Conservation (phyloP, 2,888 invertebrate species). For the Pycnomerus fuliginosus region DNA sequence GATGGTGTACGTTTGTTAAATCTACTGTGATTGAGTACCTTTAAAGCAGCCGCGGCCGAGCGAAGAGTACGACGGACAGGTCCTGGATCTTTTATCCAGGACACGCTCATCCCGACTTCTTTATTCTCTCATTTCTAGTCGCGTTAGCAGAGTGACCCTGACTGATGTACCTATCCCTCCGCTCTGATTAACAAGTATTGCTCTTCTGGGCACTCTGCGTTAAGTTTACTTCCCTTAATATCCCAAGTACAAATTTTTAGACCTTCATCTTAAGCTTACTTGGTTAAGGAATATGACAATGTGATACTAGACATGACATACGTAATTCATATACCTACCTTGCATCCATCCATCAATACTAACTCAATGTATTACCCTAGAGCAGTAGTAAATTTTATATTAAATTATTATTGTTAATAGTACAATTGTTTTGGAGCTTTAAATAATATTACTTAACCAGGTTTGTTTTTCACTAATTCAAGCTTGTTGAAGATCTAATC, state of each 20-base stretch:
- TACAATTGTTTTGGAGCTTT: constrained; percentile 20
- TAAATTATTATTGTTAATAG: constrained; percentile 16
- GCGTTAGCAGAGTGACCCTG: constrained; percentile 48
- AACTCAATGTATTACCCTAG: constrained; percentile 13
- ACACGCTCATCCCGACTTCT: constrained; percentile 45
- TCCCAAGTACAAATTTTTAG: constrained; percentile 25
- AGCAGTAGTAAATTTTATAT: constrained; percentile 19
- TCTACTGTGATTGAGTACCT: constrained; percentile 51
- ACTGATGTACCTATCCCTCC: constrained; percentile 51
- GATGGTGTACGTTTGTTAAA: constrained; percentile 29
- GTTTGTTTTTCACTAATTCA: constrained; percentile 30
- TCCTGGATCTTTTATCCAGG: constrained; percentile 40
- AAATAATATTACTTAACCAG: constrained; percentile 21
- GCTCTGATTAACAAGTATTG: constrained; percentile 44
- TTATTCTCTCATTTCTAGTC: constrained; percentile 47
- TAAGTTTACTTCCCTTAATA: constrained; percentile 29
- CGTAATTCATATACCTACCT: constrained; percentile 11
- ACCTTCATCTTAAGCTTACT: constrained; percentile 25
- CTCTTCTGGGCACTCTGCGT: constrained; percentile 47
- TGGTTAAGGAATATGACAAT: constrained; percentile 25
- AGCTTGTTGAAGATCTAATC: constrained; percentile 26
- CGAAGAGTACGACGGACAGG: constrained; percentile 38
- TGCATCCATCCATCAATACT: constrained; percentile 18
- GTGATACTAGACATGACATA: constrained; percentile 20
- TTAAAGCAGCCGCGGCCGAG: constrained; percentile 44